Evolutionary conservation across 2,113 vertebrate species (phyloP).

Genomic region (Chaenocephalus aceratus): DNA sequence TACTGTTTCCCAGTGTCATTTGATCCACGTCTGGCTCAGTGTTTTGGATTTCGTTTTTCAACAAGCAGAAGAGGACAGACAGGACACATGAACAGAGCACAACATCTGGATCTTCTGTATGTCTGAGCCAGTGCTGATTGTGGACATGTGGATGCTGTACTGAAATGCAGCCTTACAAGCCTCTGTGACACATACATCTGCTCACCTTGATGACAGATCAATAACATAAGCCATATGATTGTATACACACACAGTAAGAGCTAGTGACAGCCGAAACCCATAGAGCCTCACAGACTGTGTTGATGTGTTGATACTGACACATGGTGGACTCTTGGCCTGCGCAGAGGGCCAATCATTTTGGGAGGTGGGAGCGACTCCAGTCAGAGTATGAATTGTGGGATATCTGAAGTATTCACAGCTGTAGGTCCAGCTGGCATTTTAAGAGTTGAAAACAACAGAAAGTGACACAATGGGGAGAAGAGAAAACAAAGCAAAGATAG

Average conservation of each 20-base stretch:
- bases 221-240: conserved; percentile 31
- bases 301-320: conserved; percentile 56
- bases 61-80: conserved; percentile 22
- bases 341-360: conserved; percentile 57
- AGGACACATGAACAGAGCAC: conserved; percentile 27
- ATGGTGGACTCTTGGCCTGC: conserved; percentile 45
- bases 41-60: conserved; percentile 25
- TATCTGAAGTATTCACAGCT: conserved; percentile 74
- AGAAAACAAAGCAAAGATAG: neutral
- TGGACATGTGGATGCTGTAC: conserved; percentile 31
- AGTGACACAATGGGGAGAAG: neutral
- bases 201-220: conserved; percentile 23
- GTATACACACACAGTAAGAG: conserved; percentile 12
- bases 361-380: conserved; percentile 56
- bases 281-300: conserved; percentile 9
- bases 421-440: conserved; percentile 61
- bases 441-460: conserved; percentile 35
- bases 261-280: conserved; percentile 17
- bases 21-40: conserved; percentile 32
- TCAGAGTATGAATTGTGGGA: conserved; percentile 58
- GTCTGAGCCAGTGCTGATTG: conserved; percentile 15
- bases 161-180: conserved; percentile 30
- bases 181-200: conserved; percentile 45
- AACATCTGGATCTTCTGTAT: conserved; percentile 49
- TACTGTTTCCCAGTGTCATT: conserved; percentile 39